Evolutionary conservation across 2,113 vertebrate genomes (phyloP), one percentile per base, ranked within the genome.

Genomic region (Micronycteris hirsuta): DNA sequence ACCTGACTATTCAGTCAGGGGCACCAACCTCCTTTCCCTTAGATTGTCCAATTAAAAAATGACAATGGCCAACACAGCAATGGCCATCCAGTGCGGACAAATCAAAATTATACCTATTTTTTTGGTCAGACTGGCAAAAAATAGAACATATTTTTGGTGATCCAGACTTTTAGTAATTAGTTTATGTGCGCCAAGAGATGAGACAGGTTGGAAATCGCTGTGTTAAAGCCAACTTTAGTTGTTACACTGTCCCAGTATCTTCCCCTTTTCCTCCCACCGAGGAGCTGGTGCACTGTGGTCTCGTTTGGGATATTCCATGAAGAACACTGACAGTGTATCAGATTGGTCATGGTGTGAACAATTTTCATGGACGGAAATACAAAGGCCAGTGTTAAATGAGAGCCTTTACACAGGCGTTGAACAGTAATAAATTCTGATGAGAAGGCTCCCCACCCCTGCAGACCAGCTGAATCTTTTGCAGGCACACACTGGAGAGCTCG

Each of bases 361-460:
- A 96, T 98, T 98, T 98, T 98, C 98, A 98, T 86, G 97, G 97
- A 52, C 94, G 97, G 98, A 96, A 98, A 97, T 90, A 98, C 97
- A 97, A 97, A 98, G 98, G 92, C 97, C 80, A 83, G 96, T 81
- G 95, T 97, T 98, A 96, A 98, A 97, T 12, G 82, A 97, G 97
- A 97, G 96, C 73, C 89, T 96, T 97, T 96, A 92, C 36, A 87
- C 94, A 95, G 94, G 74, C 97, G 98, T 98, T 97, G 97, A 98
- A 93, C 73, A 97, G 96, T 71, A 97, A 97, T 98, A 98, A 97
- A 98, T 98, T 97, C 96, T 97, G 91, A 97, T 95, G 93, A 98
- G 97, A 91, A 96, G 94, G 80, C 97, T 97, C 92, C 93, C 95
- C 86, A 96, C 56, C 94, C 81, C 86, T 97, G 94, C 65, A 89